These are phyloP conservation scores for Aricia artaxerxes DNA, from an alignment of 2,888 invertebrate species.

Conservation along the genomic window DNA sequence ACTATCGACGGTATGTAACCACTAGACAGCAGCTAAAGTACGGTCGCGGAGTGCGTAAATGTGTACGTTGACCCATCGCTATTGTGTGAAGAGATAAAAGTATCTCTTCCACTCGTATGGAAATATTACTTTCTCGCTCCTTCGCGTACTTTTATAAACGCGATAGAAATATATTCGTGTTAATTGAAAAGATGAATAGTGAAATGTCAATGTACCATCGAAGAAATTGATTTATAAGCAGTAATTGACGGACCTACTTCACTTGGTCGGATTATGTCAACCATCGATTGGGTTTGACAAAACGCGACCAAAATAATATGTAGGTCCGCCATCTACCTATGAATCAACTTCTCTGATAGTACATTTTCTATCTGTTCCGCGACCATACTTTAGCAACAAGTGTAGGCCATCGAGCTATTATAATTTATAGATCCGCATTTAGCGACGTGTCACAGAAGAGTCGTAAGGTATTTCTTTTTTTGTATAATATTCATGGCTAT, in stretches of 20 bases:
- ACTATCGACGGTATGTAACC: slow-evolving; percentile 3
- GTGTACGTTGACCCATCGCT: not conserved
- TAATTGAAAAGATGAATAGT: too few species aligned
- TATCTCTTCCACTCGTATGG: not conserved
- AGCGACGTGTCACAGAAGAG: not conserved
- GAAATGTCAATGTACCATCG: not conserved
- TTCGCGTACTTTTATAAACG: not conserved
- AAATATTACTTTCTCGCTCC: not conserved
- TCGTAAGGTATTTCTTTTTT: not conserved
- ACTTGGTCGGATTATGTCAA: too few species aligned
- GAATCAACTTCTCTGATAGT: too few species aligned
- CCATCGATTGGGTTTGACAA: too few species aligned
- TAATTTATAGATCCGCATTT: not conserved
- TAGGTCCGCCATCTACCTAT: too few species aligned
- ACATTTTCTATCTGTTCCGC: not conserved
- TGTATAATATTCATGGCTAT: not conserved
- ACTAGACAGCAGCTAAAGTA: not conserved
- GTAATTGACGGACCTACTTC: too few species aligned
- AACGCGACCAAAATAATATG: too few species aligned
- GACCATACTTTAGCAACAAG: not conserved
- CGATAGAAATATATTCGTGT: not conserved
- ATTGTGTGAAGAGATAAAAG: too few species aligned
- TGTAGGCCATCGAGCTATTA: not conserved
- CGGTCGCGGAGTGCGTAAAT: not conserved
- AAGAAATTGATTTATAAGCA: too few species aligned